Evolutionary conservation across 2,797 vertebrate genomes (phyloP).

Genomic region (Taeniopygia guttata): DNA sequence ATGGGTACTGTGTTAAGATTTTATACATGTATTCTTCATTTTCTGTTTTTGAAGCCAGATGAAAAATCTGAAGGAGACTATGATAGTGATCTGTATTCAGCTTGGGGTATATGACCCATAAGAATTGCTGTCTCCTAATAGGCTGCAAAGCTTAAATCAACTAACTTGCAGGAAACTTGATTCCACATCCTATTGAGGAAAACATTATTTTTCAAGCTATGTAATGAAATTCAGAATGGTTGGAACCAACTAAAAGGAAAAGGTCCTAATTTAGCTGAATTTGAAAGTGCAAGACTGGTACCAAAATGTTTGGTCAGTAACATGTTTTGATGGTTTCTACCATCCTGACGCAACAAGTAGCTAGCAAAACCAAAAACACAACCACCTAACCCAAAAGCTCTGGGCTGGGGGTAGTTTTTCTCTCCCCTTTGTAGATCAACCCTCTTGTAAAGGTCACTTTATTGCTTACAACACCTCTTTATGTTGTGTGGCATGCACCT

Average conservation of each 20-base stretch:
- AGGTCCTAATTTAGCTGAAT: neutral
- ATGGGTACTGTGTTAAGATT: neutral
- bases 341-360: neutral
- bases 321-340: neutral
- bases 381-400: neutral
- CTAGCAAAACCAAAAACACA: neutral
- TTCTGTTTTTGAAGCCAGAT: neutral
- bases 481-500: accelerated
- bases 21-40: neutral
- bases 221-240: neutral
- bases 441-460: neutral
- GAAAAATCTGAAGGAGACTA: neutral
- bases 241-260: neutral
- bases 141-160: neutral
- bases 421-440: neutral
- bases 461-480: accelerated
- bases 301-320: neutral
- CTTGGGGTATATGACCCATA: neutral
- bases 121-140: neutral
- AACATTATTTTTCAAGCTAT: neutral
- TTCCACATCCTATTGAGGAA: neutral
- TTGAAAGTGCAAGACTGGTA: neutral
- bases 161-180: neutral
- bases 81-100: neutral
- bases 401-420: neutral